Percentiles rank a stretch among this genome's conserved stretches.
Conservation (phyloP, 1,140 invertebrate species). For the Heliconius eleuchia region DNA sequence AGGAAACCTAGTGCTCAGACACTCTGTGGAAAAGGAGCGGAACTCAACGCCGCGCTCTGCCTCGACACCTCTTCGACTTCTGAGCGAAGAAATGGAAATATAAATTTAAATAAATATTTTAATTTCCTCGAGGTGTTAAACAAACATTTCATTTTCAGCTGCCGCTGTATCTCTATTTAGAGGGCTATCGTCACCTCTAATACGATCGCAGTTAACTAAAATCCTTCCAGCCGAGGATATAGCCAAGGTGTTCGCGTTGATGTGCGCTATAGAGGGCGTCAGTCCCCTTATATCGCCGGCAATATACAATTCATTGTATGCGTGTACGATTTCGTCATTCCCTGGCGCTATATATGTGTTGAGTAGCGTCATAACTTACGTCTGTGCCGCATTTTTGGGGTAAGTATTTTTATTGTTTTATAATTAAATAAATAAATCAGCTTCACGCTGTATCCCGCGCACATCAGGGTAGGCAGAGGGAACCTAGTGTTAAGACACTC, state of each 20-base stretch:
- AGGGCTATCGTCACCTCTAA: slow-evolving; percentile 82
- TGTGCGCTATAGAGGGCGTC: slow-evolving; percentile 84
- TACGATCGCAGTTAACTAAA: slow-evolving; percentile 85
- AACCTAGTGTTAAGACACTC: no score
- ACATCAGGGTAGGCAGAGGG: no score
- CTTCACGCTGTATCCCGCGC: no score
- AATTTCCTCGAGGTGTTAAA: not conserved
- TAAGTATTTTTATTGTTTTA: slow-evolving; percentile 59
- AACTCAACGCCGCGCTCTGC: no score
- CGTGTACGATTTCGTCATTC: slow-evolving; percentile 77
- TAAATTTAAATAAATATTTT: not conserved
- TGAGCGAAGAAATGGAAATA: not conserved
- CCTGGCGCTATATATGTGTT: slow-evolving; percentile 83
- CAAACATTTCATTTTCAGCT: slow-evolving; percentile 62
- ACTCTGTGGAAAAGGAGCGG: no score
- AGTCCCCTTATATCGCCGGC: slow-evolving; percentile 83
- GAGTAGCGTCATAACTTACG: slow-evolving; percentile 67
- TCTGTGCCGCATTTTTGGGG: slow-evolving; percentile 76
- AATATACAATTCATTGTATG: slow-evolving; percentile 84
- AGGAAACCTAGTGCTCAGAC: no score
- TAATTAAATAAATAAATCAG: not conserved
- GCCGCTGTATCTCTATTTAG: slow-evolving; percentile 79
- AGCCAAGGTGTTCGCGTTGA: slow-evolving; percentile 85
- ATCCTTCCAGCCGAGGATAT: slow-evolving; percentile 84
- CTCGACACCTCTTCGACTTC: no score